Conservation (phyloP, 92 coral and sea anemone genomes). For the Epizoanthus illoricatus region DNA sequence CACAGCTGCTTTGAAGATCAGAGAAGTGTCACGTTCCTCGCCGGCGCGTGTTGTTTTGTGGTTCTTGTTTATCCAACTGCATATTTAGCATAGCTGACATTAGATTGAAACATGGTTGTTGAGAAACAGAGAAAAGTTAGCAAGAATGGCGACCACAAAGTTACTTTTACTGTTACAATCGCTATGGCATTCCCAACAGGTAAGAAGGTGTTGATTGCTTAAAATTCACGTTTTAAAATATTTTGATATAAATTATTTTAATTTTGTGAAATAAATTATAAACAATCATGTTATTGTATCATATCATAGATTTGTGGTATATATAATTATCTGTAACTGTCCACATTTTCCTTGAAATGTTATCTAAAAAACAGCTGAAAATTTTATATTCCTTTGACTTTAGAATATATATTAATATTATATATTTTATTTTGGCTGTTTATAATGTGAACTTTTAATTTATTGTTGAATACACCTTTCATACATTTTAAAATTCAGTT, state of each 20-base stretch:
- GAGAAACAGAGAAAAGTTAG: slow-evolving; percentile 42
- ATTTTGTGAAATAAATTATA: background rate
- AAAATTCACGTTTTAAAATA: background rate
- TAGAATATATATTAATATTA: no score
- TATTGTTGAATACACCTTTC: no score
- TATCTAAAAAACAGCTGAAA: background rate
- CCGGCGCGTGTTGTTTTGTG: background rate
- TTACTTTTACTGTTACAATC: slow-evolving; percentile 85
- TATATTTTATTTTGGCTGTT: no score
- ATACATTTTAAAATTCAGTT: background rate
- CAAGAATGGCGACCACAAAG: slow-evolving; percentile 83
- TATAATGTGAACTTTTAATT: no score
- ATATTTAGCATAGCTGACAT: slow-evolving; percentile 6
- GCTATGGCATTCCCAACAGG: slow-evolving; percentile 92
- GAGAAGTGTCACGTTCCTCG: background rate
- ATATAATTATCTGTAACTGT: no score
- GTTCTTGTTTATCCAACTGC: background rate
- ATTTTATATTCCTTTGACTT: background rate
- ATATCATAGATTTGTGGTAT: no score
- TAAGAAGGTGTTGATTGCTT: slow-evolving; percentile 23
- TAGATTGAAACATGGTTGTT: slow-evolving; percentile 39
- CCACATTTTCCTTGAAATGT: background rate
- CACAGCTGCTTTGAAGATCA: background rate
- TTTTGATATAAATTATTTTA: background rate
- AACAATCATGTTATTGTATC: background rate